phyloP scores from a whole-genome alignment of 2,797 vertebrate genomes.

The Rhinoraja longicauda region DNA sequence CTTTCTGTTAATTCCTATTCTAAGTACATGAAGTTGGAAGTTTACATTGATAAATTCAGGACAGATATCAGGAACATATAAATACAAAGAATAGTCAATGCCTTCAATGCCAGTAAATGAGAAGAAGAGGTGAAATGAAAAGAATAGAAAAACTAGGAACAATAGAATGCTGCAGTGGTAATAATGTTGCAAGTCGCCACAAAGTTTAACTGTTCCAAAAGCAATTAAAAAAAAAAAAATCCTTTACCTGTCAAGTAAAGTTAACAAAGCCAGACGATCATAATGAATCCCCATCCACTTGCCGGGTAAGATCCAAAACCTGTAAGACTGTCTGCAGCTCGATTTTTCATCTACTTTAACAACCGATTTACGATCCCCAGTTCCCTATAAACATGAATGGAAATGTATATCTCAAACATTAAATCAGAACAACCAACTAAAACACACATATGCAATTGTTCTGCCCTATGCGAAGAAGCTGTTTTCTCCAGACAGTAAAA shows the following conservation, averaged over 20 bases:
- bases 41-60: background rate
- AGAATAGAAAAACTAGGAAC: background rate
- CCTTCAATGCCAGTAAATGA: background rate
- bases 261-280: conserved; percentile 79
- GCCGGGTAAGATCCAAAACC: conserved; percentile 82
- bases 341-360: conserved; percentile 79
- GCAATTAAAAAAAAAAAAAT: background rate
- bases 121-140: background rate
- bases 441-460: background rate
- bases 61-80: background rate
- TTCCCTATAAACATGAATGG: conserved; percentile 51
- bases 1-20: background rate
- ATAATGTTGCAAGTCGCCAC: background rate
- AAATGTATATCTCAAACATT: conserved; percentile 42
- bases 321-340: conserved; percentile 81
- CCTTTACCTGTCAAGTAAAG: conserved; percentile 80
- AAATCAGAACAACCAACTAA: conserved; percentile 37
- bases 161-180: background rate
- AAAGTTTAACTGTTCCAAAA: background rate
- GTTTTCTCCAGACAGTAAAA: background rate
- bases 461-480: background rate
- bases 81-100: background rate
- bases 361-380: conserved; percentile 68
- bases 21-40: background rate
- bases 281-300: conserved; percentile 91